phyloP scores from a whole-genome alignment of 1,140 invertebrate species.

The Bombus terrestris region DNA sequence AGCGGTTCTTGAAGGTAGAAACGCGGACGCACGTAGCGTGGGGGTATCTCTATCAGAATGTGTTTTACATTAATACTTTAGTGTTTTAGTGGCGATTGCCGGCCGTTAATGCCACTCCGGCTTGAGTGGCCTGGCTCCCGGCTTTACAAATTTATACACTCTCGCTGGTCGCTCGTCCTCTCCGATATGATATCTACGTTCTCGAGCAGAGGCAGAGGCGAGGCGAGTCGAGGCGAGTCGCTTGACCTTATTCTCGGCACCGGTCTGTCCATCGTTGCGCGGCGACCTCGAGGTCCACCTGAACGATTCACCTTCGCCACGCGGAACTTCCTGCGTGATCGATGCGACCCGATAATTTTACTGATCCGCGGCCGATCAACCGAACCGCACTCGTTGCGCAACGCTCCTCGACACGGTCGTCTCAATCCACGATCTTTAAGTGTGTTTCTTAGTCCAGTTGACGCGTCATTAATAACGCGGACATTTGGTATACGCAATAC shows the following conservation, averaged over 20 bases:
- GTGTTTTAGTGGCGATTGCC: slow-evolving; percentile 81
- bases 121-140: slow-evolving; percentile 76
- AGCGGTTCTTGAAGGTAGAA: background rate
- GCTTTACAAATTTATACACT: slow-evolving; percentile 82
- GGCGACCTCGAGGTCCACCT: slow-evolving; percentile 52
- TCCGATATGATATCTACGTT: slow-evolving; percentile 79
- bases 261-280: slow-evolving; percentile 36
- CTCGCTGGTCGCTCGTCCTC: slow-evolving; percentile 65
- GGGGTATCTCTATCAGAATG: slow-evolving; percentile 82
- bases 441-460: slow-evolving; percentile 32
- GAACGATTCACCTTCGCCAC: background rate
- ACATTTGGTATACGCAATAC: background rate
- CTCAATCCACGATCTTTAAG: slow-evolving; percentile 2
- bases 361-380: slow-evolving; percentile 3
- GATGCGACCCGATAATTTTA: slow-evolving; percentile 28
- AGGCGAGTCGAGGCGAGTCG: slow-evolving; percentile 43
- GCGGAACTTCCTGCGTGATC: slow-evolving; percentile 24
- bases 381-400: slow-evolving; percentile 7
- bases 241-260: slow-evolving; percentile 66
- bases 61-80: slow-evolving; percentile 82
- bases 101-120: slow-evolving; percentile 79
- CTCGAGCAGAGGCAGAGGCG: slow-evolving; percentile 26
- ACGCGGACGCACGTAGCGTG: slow-evolving; percentile 42
- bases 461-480: slow-evolving; percentile 46
- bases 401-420: background rate